A percentile compares a stretch with the other conserved stretches of the same genome.
phyloP scores from a whole-genome alignment of 35 echinoderm and acorn worm species.

The Acanthaster planci region DNA sequence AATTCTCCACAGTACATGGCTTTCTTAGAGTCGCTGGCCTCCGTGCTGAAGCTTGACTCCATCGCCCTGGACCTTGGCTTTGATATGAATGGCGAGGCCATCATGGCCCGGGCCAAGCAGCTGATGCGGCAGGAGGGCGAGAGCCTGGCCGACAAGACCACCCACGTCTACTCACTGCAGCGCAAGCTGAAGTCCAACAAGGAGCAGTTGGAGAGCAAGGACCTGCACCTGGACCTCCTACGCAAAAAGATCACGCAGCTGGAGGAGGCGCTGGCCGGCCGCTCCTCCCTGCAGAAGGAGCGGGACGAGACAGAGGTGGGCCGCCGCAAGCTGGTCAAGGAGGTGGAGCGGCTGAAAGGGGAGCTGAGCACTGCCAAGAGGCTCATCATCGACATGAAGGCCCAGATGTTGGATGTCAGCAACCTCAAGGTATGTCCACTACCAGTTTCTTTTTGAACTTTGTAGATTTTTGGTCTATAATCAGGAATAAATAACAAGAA shows the following conservation, averaged over 20 bases:
- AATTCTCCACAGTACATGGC: conserved; percentile 83
- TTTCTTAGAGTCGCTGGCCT: conserved; percentile 76
- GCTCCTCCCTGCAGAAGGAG: conserved; percentile 78
- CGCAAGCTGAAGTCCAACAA: conserved; percentile 91
- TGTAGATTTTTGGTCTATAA: too few relatives aligned
- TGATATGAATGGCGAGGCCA: conserved; percentile 87
- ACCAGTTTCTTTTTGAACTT: too few relatives aligned
- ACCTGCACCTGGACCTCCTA: conserved; percentile 91
- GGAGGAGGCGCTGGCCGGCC: conserved; percentile 73
- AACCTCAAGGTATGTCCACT: conserved; percentile 77
- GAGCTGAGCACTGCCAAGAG: conserved; percentile 80
- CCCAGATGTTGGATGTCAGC: conserved; percentile 84
- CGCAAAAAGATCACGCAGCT: conserved; percentile 84
- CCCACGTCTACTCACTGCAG: conserved; percentile 87
- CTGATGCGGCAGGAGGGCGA: conserved; percentile 70
- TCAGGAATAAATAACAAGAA: too few relatives aligned
- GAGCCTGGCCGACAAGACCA: conserved; percentile 77
- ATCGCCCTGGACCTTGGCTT: conserved; percentile 88
- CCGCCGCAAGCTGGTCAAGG: conserved; percentile 68
- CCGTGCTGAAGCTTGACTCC: conserved; percentile 81
- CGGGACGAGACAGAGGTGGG: conserved; percentile 78
- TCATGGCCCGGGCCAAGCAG: conserved; percentile 86
- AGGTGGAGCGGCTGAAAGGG: conserved; percentile 83
- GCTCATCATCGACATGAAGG: conserved; percentile 78
- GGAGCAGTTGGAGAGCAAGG: conserved; percentile 96